These are phyloP conservation scores for Drosophila orena DNA, from an alignment of 1,140 invertebrate genomes.

Conservation along the genomic window DNA sequence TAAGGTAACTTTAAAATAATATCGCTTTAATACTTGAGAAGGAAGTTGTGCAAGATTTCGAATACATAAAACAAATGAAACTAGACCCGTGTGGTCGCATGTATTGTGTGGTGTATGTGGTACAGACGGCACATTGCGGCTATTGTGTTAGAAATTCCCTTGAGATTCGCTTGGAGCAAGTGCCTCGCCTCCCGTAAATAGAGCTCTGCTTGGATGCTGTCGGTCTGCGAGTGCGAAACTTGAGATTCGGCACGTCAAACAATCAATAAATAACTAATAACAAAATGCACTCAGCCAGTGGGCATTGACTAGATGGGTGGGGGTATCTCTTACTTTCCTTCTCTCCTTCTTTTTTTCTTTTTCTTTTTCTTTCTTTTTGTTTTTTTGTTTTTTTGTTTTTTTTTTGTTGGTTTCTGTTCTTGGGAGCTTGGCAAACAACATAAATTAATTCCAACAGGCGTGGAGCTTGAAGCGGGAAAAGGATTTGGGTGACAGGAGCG, in stretches of 20 bases:
- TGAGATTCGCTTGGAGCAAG: slow-evolving; percentile 77
- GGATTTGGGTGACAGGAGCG: slow-evolving; percentile 9
- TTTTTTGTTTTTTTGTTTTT: neutral
- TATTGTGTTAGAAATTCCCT: slow-evolving; percentile 68
- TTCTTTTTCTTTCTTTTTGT: slow-evolving; percentile 3
- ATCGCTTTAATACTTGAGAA: slow-evolving; percentile 84
- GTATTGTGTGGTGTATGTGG: slow-evolving; percentile 25
- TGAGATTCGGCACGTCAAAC: slow-evolving; percentile 74
- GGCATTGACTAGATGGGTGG: slow-evolving; percentile 72
- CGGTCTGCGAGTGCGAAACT: slow-evolving; percentile 65
- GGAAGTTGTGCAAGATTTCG: slow-evolving; percentile 77
- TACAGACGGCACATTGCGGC: slow-evolving; percentile 60
- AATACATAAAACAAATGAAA: slow-evolving; percentile 60
- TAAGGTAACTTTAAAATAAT: slow-evolving; percentile 79
- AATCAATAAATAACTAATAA: slow-evolving; percentile 80
- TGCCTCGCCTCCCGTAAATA: slow-evolving; percentile 35
- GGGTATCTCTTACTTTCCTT: neutral
- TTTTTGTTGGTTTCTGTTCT: slow-evolving; percentile 22
- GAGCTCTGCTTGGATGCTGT: slow-evolving; percentile 44
- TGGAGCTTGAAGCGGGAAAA: slow-evolving; percentile 18
- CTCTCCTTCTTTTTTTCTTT: neutral
- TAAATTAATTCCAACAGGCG: slow-evolving; percentile 39
- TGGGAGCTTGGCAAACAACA: slow-evolving; percentile 53
- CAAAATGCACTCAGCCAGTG: slow-evolving; percentile 74
- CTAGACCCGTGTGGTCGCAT: slow-evolving; percentile 37